phyloP scores from a whole-genome alignment of 2,888 invertebrate species.

The Ypsolopha sequella region DNA sequence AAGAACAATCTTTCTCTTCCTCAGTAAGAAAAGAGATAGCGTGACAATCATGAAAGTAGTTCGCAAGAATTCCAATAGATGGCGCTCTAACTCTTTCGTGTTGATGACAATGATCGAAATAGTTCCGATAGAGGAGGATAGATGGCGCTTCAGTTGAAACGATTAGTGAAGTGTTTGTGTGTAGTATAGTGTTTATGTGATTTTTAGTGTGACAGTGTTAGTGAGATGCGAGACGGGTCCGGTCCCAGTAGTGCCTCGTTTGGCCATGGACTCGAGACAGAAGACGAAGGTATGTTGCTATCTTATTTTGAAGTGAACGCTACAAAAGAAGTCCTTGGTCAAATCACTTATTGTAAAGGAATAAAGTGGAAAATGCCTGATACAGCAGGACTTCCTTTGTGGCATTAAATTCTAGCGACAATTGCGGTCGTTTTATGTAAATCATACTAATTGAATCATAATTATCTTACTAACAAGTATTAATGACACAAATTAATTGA shows the following conservation, averaged over 20 bases:
- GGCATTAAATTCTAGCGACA: too few relatives aligned
- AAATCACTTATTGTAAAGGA: not conserved
- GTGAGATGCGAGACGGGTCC: conserved; percentile 62
- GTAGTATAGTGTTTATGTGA: not conserved
- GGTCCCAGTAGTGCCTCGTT: conserved; percentile 52
- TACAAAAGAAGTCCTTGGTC: not conserved
- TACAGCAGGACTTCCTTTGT: too few relatives aligned
- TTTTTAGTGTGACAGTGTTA: conserved; percentile 7
- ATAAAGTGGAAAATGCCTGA: not conserved
- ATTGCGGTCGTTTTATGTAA: too few relatives aligned
- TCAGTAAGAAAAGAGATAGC: not conserved
- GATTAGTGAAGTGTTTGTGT: not conserved
- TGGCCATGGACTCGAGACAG: conserved; percentile 38
- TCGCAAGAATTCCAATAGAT: not conserved
- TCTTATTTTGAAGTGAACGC: not conserved
- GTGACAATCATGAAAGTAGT: not conserved
- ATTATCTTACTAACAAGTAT: not conserved
- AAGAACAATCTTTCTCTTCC: not conserved
- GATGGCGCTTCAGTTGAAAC: not conserved
- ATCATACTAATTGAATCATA: not conserved
- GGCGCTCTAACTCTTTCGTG: not conserved
- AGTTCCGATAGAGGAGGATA: not conserved
- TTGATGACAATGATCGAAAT: too few relatives aligned
- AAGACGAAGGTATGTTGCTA: conserved; percentile 34
- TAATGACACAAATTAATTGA: too few relatives aligned